Evolutionary conservation across 1,140 invertebrate species (phyloP), one percentile per base, ranked within the genome.

Genomic region (Leptoteleia sp.): DNA sequence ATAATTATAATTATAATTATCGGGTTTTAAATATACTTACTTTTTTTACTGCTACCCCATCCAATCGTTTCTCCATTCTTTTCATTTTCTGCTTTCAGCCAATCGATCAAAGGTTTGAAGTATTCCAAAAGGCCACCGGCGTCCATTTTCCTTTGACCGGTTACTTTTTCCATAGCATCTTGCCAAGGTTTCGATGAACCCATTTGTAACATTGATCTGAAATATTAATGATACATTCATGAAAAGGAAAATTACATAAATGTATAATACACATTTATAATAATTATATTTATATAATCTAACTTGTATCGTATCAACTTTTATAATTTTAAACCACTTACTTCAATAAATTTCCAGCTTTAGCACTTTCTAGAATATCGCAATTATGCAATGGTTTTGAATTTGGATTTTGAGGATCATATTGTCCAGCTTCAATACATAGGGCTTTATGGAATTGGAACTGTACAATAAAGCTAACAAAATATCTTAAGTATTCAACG

Each of bases 401-500:
- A 5, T 75, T 57, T 1, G 91, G 89, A 84, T 95, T 92, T 4
- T 90, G 87, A 0, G 94, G 92, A 45, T 94, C 93, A 68, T 95
- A 96, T 83, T 97, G 92, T 1, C 94, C 94, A 8, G 96, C 95
- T 62, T 92, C 92, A 45, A 92, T 91, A 81, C 97, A 98, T 1
- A 97, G 90, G 0, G 94, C 91, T 71, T 94, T 92, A 82, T 97
- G 96, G 84, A 98, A 96, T 89, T 98, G 96, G 91, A 98, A 98
- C 89, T 98, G 96, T 3, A 98, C 90, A 17, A 98, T 92, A 84
- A 93, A 94, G 45, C 95, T 96, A 0, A 97, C 93, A 86, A 96
- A 96, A 86, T 97, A 97, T 94, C 95, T 93, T 5, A 96, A 92
- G 83, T 97, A 97, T 52, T 96, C 94, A 1, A 94, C 93, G 88